Conservation (phyloP, 2,797 vertebrate genomes). For the Rhynchonycteris naso region DNA sequence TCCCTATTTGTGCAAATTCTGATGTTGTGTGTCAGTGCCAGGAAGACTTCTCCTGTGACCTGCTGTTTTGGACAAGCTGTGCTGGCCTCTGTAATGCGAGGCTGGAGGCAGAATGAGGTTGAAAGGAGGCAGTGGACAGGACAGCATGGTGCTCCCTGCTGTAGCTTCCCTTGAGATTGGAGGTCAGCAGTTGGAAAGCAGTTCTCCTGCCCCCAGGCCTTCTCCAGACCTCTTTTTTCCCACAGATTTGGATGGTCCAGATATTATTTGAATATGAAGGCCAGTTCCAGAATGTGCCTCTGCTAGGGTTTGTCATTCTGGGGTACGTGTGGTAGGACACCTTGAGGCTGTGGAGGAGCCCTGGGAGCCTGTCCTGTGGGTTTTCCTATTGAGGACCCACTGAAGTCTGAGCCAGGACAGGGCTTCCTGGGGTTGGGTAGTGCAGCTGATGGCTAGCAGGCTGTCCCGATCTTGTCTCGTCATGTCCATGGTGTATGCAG, state of each 20-base stretch:
- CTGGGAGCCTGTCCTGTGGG: background rate
- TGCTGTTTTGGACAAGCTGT: background rate
- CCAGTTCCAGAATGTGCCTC: constrained; percentile 15
- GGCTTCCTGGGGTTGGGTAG: background rate
- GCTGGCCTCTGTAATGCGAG: background rate
- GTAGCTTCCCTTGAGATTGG: background rate
- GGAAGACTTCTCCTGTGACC: background rate
- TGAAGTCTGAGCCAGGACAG: background rate
- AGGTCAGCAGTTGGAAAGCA: background rate
- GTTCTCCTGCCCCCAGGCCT: background rate
- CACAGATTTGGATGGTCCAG: background rate
- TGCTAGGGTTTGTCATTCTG: background rate
- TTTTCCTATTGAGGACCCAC: background rate
- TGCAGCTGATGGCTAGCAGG: background rate
- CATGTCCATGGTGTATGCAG: background rate
- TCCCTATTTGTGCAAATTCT: background rate
- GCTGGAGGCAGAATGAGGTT: constrained; percentile 5
- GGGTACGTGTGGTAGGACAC: background rate
- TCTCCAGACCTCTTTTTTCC: constrained; percentile 45
- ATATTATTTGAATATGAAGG: constrained; percentile 38
- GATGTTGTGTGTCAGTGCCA: background rate
- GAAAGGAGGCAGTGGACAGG: background rate
- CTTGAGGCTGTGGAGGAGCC: background rate
- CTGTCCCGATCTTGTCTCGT: background rate
- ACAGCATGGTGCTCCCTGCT: background rate